A percentile compares a stretch with the other conserved stretches of the same genome.
These are phyloP conservation scores for Dryococelus australis DNA, from an alignment of 2,888 invertebrate genomes.

Conservation along the genomic window DNA sequence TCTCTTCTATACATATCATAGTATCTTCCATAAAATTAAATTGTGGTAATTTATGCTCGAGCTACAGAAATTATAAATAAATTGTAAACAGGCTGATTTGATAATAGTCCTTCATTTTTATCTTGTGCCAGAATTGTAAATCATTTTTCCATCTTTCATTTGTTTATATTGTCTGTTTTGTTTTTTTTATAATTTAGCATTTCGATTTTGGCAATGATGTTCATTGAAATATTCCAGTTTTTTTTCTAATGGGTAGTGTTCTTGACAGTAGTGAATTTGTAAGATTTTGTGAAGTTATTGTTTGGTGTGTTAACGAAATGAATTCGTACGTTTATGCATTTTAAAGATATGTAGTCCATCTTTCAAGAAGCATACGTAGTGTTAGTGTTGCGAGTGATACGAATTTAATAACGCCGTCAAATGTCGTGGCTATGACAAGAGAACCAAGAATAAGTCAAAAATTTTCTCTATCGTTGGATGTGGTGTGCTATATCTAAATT, in stretches of 20 bases:
- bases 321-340: background rate
- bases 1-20: no score
- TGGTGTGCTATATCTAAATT: conserved; percentile 58
- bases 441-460: conserved; percentile 27
- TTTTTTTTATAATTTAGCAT: background rate
- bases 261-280: conserved; percentile 24
- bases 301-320: background rate
- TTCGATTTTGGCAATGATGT: background rate
- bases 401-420: conserved; percentile 33
- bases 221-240: background rate
- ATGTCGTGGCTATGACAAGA: conserved; percentile 42
- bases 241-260: conserved; percentile 9
- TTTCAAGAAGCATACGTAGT: background rate
- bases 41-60: no score
- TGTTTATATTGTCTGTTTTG: background rate
- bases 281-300: background rate
- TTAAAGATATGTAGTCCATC: background rate
- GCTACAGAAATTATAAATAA: no score
- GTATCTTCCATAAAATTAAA: no score
- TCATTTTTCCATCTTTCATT: no score
- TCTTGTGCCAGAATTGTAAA: no score
- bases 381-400: background rate
- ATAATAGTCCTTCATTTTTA: no score
- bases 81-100: no score
- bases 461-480: conserved; percentile 55